These are phyloP conservation scores for Cyclura pinguis DNA, from an alignment of 2,797 vertebrate genomes.

Conservation along the genomic window DNA sequence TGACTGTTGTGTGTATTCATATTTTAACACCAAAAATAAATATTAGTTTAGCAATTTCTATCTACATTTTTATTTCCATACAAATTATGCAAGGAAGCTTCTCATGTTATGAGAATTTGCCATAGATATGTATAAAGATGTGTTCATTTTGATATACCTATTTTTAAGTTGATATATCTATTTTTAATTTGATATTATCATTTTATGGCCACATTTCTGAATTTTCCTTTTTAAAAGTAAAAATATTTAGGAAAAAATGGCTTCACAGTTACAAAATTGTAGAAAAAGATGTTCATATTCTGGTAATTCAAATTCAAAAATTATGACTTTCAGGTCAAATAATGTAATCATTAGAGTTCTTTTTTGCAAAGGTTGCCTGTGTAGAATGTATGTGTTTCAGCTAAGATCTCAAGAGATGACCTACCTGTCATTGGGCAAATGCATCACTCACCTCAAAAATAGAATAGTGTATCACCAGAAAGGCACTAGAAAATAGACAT, in stretches of 20 bases:
- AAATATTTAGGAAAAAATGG: constrained; percentile 52
- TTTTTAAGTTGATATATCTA: constrained; percentile 71
- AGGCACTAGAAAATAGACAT: background rate
- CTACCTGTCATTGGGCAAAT: background rate
- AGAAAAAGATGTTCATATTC: constrained; percentile 32
- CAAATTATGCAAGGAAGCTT: constrained; percentile 81
- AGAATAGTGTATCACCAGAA: background rate
- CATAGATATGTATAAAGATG: constrained; percentile 74
- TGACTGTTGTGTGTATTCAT: constrained; percentile 43
- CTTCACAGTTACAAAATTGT: background rate
- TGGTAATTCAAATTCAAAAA: constrained; percentile 22
- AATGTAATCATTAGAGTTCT: background rate
- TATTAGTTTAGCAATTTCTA: constrained; percentile 68
- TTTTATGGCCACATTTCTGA: constrained; percentile 64
- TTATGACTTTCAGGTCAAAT: background rate
- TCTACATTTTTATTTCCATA: constrained; percentile 73
- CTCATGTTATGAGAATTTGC: constrained; percentile 81
- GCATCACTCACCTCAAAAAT: background rate
- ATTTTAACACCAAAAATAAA: constrained; percentile 65
- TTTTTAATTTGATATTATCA: constrained; percentile 67
- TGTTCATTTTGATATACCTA: constrained; percentile 65
- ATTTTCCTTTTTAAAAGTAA: constrained; percentile 23
- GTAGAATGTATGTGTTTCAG: background rate
- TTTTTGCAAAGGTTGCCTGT: background rate
- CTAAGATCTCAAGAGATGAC: background rate